phyloP scores from a whole-genome alignment of 2,888 invertebrate species.

The Eupithecia subumbrata region DNA sequence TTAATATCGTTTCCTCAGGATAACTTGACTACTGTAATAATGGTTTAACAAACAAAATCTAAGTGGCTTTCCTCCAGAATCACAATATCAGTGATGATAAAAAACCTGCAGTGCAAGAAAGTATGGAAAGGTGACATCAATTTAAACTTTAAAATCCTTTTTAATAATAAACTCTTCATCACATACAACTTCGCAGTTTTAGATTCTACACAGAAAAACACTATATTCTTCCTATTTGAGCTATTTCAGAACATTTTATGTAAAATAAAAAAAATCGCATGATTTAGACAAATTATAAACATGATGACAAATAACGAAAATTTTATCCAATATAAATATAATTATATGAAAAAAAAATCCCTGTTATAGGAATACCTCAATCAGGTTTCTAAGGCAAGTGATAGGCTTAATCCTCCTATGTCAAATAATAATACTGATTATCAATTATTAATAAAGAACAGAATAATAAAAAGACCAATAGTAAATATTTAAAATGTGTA shows the following conservation, averaged over 20 bases:
- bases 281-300: neutral
- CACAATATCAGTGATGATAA: conserved; percentile 39
- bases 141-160: conserved; percentile 59
- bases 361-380: too few species aligned
- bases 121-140: conserved; percentile 65
- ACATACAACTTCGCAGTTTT: conserved; percentile 72
- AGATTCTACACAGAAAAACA: conserved; percentile 48
- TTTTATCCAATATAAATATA: too few species aligned
- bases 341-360: too few species aligned
- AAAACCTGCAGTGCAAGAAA: conserved; percentile 67
- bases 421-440: neutral
- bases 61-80: neutral
- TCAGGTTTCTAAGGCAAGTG: neutral
- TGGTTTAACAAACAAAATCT: neutral
- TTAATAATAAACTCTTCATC: conserved; percentile 70
- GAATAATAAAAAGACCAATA: neutral
- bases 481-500: neutral
- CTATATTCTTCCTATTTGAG: neutral
- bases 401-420: neutral
- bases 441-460: neutral
- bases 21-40: neutral
- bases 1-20: neutral
- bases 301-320: too few species aligned
- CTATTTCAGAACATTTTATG: neutral
- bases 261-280: neutral